phyloP scores from a whole-genome alignment of 2,113 vertebrate species.

The Struthidea cinerea region DNA sequence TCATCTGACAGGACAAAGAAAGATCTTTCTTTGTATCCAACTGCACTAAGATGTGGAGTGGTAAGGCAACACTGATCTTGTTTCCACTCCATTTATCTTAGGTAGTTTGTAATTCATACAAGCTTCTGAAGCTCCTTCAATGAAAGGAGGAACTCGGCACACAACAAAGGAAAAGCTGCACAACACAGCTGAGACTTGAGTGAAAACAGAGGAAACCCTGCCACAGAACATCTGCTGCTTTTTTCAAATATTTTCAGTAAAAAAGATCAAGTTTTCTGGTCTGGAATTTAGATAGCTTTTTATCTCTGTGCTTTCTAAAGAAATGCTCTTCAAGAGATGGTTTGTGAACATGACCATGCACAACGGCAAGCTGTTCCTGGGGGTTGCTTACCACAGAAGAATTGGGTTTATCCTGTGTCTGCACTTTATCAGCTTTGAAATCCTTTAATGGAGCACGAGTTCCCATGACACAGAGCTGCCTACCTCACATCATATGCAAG shows the following conservation, averaged over 20 bases:
- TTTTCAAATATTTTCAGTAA: neutral
- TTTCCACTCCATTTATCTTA: neutral
- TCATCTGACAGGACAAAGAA: neutral
- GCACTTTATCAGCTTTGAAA: neutral
- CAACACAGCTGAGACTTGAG: neutral
- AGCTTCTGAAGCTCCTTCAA: neutral
- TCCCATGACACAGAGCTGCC: neutral
- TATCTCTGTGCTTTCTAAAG: neutral
- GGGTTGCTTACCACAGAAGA: neutral
- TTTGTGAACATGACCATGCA: neutral
- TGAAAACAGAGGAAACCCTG: neutral
- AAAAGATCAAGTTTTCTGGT: neutral
- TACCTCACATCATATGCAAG: neutral
- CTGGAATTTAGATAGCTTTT: neutral
- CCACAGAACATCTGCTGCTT: neutral
- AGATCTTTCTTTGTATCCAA: neutral
- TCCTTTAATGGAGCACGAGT: neutral
- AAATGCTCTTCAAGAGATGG: neutral
- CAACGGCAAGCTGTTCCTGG: neutral
- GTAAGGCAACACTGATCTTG: neutral
- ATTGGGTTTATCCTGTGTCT: neutral
- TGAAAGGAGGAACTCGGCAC: neutral
- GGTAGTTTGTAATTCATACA: neutral
- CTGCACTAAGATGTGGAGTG: neutral
- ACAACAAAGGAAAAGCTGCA: neutral